Evolutionary conservation across 1,140 invertebrate species (phyloP).

Genomic region (Centruroides sculpturatus): DNA sequence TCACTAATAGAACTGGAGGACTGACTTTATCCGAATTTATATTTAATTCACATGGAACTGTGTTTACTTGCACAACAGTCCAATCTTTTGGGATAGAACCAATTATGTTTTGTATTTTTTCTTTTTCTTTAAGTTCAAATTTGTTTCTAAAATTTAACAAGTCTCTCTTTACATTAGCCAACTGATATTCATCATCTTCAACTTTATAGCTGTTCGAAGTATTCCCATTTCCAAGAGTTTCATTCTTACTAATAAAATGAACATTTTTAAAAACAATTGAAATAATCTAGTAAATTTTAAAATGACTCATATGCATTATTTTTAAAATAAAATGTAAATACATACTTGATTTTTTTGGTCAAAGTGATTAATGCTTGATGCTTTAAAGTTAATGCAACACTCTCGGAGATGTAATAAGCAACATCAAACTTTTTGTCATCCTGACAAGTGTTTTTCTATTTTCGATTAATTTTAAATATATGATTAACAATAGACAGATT

Average conservation of each 20-base stretch:
- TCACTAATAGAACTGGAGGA: background rate
- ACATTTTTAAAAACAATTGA: no score
- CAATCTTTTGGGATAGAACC: background rate
- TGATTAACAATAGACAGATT: background rate
- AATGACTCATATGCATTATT: no score
- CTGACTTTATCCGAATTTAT: background rate
- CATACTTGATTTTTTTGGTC: background rate
- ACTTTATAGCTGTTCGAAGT: no score
- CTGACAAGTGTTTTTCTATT: background rate
- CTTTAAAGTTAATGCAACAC: background rate
- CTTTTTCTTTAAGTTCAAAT: background rate
- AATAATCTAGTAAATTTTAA: no score
- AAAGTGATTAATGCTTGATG: background rate
- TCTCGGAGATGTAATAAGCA: background rate
- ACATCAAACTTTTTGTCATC: background rate
- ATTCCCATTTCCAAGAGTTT: no score
- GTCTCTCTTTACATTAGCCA: background rate
- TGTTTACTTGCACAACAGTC: constrained; percentile 1
- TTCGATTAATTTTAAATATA: background rate
- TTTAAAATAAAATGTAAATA: no score
- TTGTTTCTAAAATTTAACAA: background rate
- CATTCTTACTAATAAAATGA: no score
- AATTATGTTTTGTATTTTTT: background rate
- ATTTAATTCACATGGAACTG: background rate
- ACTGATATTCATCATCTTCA: background rate